Evolutionary conservation across 2,888 invertebrate genomes (phyloP).

Genomic region (Scrobipalpa costella): DNA sequence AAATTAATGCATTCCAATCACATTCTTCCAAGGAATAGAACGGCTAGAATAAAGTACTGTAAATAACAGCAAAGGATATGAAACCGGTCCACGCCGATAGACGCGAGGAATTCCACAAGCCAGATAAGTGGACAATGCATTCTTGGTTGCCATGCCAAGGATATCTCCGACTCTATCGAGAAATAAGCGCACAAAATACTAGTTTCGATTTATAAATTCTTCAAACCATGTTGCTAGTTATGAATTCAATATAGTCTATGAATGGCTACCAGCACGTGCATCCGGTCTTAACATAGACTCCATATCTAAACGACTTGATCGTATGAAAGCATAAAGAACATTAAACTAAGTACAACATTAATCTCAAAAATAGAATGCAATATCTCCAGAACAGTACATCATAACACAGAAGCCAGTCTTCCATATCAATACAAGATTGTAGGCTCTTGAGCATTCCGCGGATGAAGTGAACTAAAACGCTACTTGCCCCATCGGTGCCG

Average conservation of each 20-base stretch:
- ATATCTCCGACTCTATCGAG: constrained; percentile 14
- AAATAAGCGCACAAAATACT: not conserved
- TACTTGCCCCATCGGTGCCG: constrained; percentile 55
- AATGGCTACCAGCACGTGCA: constrained; percentile 14
- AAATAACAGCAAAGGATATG: constrained; percentile 56
- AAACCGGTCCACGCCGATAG: constrained; percentile 54
- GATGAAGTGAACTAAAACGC: constrained; percentile 17
- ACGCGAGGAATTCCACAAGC: constrained; percentile 44
- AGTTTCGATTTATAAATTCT: too few relatives aligned
- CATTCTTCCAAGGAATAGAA: constrained; percentile 1
- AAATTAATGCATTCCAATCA: constrained; percentile 9
- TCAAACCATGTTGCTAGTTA: not conserved
- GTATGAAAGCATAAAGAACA: constrained; percentile 11
- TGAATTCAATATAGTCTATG: not conserved
- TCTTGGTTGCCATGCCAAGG: constrained; percentile 18
- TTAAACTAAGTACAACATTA: constrained; percentile 9
- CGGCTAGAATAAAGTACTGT: constrained; percentile 33
- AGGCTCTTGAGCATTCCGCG: constrained; percentile 7
- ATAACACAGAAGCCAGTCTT: constrained; percentile 7
- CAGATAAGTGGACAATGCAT: constrained; percentile 24
- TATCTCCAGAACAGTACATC: not conserved
- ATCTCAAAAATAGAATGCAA: constrained; percentile 5
- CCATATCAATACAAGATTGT: constrained; percentile 9
- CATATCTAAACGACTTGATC: constrained; percentile 12
- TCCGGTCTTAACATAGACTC: constrained; percentile 11